Conservation (phyloP, 2,888 invertebrate species). For the Alitta virens region DNA sequence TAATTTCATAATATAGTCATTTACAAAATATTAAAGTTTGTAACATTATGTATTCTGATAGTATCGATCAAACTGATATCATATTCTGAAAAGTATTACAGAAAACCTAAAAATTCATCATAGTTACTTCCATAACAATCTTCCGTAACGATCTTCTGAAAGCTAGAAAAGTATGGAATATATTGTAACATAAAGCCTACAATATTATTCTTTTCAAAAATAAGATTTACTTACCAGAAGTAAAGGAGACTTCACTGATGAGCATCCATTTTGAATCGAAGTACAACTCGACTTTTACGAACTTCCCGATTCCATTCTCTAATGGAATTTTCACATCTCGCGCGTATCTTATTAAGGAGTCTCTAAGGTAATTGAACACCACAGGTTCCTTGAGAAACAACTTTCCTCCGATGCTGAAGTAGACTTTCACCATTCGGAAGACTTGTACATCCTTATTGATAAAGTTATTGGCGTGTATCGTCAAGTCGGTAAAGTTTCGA, state of each 20-base stretch:
- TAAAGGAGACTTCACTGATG: constrained; percentile 84
- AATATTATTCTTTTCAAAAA: no score
- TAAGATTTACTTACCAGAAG: constrained; percentile 66
- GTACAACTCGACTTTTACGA: constrained; percentile 72
- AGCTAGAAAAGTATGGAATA: no score
- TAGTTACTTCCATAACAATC: no score
- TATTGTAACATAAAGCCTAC: no score
- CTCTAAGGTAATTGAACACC: constrained; percentile 66
- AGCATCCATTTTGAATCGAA: constrained; percentile 86
- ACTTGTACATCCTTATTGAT: constrained; percentile 82
- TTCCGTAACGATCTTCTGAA: no score
- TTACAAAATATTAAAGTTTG: no score
- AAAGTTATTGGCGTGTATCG: constrained; percentile 81
- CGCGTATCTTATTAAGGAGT: constrained; percentile 76
- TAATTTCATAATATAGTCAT: no score
- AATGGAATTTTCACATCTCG: constrained; percentile 81
- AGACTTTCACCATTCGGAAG: constrained; percentile 75
- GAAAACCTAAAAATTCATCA: no score
- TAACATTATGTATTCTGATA: no score
- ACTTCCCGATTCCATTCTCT: constrained; percentile 77
- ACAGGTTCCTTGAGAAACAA: constrained; percentile 77
- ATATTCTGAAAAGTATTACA: no score
- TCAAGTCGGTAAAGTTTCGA: constrained; percentile 81
- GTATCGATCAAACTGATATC: no score
- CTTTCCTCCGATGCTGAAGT: constrained; percentile 75